These are phyloP conservation scores for Ennomos fuscantarius DNA, from an alignment of 2,888 invertebrate species.

Conservation along the genomic window DNA sequence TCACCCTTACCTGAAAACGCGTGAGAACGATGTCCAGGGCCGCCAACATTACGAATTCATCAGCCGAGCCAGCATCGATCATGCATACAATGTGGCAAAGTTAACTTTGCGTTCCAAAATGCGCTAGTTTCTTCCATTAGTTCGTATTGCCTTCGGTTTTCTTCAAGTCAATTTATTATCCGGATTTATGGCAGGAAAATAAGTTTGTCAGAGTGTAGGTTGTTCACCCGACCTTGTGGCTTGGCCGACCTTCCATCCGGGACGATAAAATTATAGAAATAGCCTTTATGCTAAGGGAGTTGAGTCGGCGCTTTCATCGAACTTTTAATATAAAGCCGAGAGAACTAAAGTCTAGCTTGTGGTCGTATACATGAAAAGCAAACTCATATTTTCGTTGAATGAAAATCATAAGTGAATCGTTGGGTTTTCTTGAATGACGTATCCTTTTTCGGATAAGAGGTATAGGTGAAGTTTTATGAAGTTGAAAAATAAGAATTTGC, in stretches of 20 bases:
- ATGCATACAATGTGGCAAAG: conserved; percentile 45
- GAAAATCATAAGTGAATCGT: not conserved
- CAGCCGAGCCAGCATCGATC: conserved; percentile 55
- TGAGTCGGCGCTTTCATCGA: conserved; percentile 6
- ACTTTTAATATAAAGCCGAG: conserved; percentile 9
- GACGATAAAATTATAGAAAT: conserved; percentile 35
- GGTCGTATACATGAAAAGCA: not conserved
- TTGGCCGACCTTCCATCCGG: conserved; percentile 29
- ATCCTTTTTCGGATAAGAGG: not conserved
- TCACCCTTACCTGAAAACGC: conserved; percentile 28
- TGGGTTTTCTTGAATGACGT: conserved; percentile 3
- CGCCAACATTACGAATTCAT: conserved; percentile 52
- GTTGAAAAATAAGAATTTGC: conserved; percentile 8
- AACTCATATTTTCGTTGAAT: not conserved
- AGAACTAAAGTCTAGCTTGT: conserved; percentile 1
- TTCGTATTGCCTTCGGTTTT: conserved; percentile 16
- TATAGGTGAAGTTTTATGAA: conserved; percentile 6
- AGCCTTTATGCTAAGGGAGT: conserved; percentile 30
- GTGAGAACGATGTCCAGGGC: conserved; percentile 42
- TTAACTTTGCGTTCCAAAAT: conserved; percentile 23
- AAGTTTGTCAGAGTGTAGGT: conserved; percentile 35
- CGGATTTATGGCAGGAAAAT: conserved; percentile 22
- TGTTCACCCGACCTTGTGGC: conserved; percentile 47
- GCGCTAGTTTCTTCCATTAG: conserved; percentile 5
- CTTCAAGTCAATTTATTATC: conserved; percentile 4